Conservation (phyloP, 2,113 vertebrate species). For the Silurus asotus region DNA sequence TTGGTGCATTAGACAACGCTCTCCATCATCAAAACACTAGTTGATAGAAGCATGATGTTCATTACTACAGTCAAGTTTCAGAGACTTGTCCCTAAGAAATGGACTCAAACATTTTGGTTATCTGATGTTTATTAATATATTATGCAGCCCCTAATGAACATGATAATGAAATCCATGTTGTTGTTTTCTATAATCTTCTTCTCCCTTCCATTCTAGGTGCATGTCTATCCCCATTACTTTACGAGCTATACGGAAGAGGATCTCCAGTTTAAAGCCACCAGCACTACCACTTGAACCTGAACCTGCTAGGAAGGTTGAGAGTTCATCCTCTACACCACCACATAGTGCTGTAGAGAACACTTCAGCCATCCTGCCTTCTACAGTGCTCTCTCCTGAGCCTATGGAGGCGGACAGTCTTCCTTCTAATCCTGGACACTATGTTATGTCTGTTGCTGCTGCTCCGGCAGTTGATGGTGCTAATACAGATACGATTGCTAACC, state of each 20-base stretch:
- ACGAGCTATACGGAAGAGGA: constrained; percentile 68
- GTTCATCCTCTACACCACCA: neutral
- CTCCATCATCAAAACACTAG: neutral
- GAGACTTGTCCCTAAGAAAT: neutral
- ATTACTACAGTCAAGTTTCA: neutral
- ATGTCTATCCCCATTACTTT: constrained; percentile 81
- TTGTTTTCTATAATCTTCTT: neutral
- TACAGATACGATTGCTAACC: constrained; percentile 43
- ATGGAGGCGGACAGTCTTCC: constrained; percentile 39
- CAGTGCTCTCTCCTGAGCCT: constrained; percentile 42
- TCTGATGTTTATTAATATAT: neutral
- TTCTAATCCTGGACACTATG: constrained; percentile 43
- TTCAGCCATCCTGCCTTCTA: neutral
- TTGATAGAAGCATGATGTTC: neutral
- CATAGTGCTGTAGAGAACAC: neutral
- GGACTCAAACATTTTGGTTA: too few relatives aligned
- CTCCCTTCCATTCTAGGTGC: constrained; percentile 64
- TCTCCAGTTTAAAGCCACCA: constrained; percentile 47
- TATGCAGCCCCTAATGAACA: neutral
- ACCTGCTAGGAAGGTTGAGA: neutral
- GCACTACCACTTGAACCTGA: neutral
- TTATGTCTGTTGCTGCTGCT: constrained; percentile 51
- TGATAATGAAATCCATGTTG: neutral
- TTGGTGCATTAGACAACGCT: neutral
- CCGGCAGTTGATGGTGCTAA: constrained; percentile 56